Percentiles rank a stretch among this genome's conserved stretches.
phyloP scores from a whole-genome alignment of 2,113 vertebrate species.

The Solea solea region DNA sequence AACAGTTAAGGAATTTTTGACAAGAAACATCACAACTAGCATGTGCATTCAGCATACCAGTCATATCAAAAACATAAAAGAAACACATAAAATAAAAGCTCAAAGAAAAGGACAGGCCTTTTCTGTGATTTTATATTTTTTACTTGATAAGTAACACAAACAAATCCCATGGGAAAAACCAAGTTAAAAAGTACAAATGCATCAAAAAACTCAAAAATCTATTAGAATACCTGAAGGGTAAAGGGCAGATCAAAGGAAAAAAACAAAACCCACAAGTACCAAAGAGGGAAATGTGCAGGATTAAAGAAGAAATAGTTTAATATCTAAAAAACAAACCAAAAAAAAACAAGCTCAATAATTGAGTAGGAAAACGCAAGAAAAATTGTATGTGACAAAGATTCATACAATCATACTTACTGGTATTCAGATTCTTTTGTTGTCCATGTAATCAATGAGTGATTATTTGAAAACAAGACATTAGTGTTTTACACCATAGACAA shows the following conservation, averaged over 20 bases:
- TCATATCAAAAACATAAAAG: conserved; percentile 16
- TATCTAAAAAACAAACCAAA: conserved; percentile 41
- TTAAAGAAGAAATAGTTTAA: conserved; percentile 59
- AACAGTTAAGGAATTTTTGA: conserved; percentile 21
- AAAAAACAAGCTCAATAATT: conserved; percentile 47
- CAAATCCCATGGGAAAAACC: conserved; percentile 44
- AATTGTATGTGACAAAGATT: conserved; percentile 66
- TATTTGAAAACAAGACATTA: conserved; percentile 88
- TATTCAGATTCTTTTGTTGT: conserved; percentile 82
- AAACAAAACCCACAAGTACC: conserved; percentile 62
- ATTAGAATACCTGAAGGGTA: conserved; percentile 47
- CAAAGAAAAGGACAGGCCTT: conserved; percentile 63
- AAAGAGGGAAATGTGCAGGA: conserved; percentile 61
- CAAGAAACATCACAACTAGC: conserved; percentile 31
- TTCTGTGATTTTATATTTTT: conserved; percentile 54
- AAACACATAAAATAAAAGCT: conserved; percentile 48
- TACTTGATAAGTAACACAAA: conserved; percentile 45
- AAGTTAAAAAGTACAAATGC: conserved; percentile 46
- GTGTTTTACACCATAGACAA: conserved; percentile 82
- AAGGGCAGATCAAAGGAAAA: conserved; percentile 36
- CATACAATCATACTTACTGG: conserved; percentile 83
- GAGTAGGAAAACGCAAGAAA: conserved; percentile 70
- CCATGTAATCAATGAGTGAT: conserved; percentile 86
- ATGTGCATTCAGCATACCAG: conserved; percentile 42
- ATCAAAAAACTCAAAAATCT: conserved; percentile 55